Evolutionary conservation across 2,888 invertebrate species (phyloP).

Genomic region (Argyra leucocephala): DNA sequence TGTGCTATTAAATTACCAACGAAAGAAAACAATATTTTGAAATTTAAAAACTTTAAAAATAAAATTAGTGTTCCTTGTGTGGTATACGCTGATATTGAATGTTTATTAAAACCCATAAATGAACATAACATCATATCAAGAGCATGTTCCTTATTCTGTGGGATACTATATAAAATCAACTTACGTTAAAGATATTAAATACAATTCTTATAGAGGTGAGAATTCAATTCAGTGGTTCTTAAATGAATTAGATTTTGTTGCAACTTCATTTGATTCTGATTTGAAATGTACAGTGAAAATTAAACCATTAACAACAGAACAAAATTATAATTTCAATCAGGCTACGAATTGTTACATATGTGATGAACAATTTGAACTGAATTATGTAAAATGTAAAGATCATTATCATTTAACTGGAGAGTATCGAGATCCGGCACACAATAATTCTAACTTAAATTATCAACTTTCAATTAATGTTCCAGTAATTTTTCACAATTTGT

Average conservation of each 20-base stretch:
- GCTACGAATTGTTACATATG: conserved; percentile 15
- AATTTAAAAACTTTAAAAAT: conserved; percentile 21
- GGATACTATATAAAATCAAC: conserved; percentile 1
- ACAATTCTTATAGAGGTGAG: not conserved
- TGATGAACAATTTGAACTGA: not conserved
- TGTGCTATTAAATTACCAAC: conserved; percentile 21
- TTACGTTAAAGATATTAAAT: not conserved
- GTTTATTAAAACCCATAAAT: not conserved
- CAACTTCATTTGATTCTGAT: not conserved
- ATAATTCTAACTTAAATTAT: too few relatives aligned
- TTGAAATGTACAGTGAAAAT: not conserved
- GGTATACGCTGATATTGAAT: not conserved
- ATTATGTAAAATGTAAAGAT: not conserved
- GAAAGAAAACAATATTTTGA: conserved; percentile 21
- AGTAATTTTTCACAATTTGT: too few relatives aligned
- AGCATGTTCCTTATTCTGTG: not conserved
- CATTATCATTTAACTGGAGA: too few relatives aligned
- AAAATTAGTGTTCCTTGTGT: not conserved
- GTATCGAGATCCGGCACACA: too few relatives aligned
- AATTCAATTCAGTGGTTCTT: conserved; percentile 17
- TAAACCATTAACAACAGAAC: conserved; percentile 8
- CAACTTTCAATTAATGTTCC: too few relatives aligned
- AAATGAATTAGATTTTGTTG: conserved; percentile 9
- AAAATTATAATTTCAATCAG: conserved; percentile 13
- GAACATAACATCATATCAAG: not conserved